These are phyloP conservation scores for Frieseomelitta varia DNA, from an alignment of 1,140 invertebrate species.

Conservation along the genomic window DNA sequence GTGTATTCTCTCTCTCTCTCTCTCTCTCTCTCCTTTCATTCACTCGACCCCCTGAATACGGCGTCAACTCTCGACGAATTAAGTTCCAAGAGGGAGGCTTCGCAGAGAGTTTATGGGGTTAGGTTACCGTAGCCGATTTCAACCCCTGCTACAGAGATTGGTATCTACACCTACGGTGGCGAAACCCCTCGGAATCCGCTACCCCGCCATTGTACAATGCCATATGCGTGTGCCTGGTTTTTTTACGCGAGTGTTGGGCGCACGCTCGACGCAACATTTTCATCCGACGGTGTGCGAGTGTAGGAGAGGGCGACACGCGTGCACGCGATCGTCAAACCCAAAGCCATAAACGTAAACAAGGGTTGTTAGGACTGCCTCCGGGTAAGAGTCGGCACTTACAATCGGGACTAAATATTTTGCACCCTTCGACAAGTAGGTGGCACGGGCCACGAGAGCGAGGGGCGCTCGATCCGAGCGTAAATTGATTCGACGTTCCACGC, in stretches of 20 bases:
- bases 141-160: conserved; percentile 75
- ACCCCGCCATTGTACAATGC: background rate
- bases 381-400: conserved; percentile 71
- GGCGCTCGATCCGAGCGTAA: conserved; percentile 18
- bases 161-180: conserved; percentile 71
- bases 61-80: conserved; percentile 74
- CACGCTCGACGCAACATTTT: conserved; percentile 13
- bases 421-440: conserved; percentile 58
- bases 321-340: conserved; percentile 78
- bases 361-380: conserved; percentile 76
- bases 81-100: conserved; percentile 71
- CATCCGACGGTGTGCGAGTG: background rate
- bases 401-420: conserved; percentile 78
- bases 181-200: conserved; percentile 35
- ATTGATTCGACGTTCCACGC: conserved; percentile 37
- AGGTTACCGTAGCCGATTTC: conserved; percentile 76
- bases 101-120: conserved; percentile 73
- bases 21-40: background rate
- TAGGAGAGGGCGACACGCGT: conserved; percentile 52
- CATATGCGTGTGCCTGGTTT: conserved; percentile 26
- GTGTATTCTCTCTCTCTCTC: no score
- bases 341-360: conserved; percentile 81
- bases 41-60: conserved; percentile 19
- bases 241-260: background rate
- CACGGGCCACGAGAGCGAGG: background rate